Conservation (phyloP, 2,888 invertebrate genomes). For the Drosophila nr. medialis region DNA sequence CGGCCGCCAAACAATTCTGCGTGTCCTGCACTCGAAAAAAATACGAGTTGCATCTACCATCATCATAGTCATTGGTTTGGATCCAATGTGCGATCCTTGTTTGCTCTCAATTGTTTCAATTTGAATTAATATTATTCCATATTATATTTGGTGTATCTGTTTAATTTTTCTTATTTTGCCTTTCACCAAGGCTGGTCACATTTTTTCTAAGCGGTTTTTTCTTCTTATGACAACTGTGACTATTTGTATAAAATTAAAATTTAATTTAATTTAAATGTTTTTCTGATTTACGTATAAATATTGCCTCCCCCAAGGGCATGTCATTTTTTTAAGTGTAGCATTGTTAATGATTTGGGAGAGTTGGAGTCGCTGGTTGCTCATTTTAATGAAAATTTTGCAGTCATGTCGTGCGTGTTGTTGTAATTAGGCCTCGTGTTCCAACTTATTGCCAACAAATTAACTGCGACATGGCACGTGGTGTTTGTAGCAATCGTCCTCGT, state of each 20-base stretch:
- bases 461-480: slow-evolving; percentile 82
- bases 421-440: slow-evolving; percentile 80
- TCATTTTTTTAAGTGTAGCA: neutral
- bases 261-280: neutral
- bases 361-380: slow-evolving; percentile 39
- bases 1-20: slow-evolving; percentile 35
- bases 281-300: neutral
- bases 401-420: slow-evolving; percentile 77
- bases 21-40: slow-evolving; percentile 7
- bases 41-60: neutral
- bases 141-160: neutral
- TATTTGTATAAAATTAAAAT: neutral
- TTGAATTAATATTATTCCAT: neutral
- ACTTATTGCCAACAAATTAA: slow-evolving; percentile 84
- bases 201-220: neutral
- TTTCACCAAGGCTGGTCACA: neutral
- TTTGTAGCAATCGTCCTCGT: slow-evolving; percentile 24
- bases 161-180: neutral
- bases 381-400: slow-evolving; percentile 82
- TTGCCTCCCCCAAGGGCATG: neutral
- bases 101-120: neutral
- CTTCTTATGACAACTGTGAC: neutral
- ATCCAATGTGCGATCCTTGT: neutral
- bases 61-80: neutral
- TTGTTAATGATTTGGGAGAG: slow-evolving; percentile 8